These are phyloP conservation scores for Charina bottae DNA, from an alignment of 2,113 vertebrate species.

Conservation along the genomic window DNA sequence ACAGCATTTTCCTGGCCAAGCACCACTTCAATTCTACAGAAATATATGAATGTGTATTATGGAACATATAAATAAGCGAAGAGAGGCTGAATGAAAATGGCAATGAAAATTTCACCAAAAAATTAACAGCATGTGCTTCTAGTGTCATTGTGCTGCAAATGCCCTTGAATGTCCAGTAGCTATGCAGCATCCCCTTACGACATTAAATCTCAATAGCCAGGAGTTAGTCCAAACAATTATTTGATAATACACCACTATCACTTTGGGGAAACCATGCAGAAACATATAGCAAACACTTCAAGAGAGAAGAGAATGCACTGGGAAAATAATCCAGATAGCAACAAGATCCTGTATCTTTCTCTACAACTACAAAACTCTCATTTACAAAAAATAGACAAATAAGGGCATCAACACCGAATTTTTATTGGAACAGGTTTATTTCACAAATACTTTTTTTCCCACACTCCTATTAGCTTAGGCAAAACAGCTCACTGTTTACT, in stretches of 20 bases:
- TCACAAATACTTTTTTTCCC: not conserved
- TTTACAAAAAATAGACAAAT: not conserved
- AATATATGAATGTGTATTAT: not conserved
- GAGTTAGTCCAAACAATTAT: constrained; percentile 12
- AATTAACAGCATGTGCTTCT: not conserved
- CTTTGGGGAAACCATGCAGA: constrained; percentile 4
- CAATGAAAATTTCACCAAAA: not conserved
- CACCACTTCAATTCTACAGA: not conserved
- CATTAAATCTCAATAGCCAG: not conserved
- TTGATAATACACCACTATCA: not conserved
- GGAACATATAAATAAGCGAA: not conserved
- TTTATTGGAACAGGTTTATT: not conserved
- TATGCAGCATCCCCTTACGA: not conserved
- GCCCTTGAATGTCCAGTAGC: not conserved
- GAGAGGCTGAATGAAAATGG: not conserved
- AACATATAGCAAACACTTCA: not conserved
- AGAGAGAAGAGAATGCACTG: not conserved
- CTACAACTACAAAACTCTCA: not conserved
- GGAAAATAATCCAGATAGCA: not conserved
- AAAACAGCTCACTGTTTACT: not conserved
- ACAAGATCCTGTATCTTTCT: not conserved
- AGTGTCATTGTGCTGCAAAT: not conserved
- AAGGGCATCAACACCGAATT: not conserved
- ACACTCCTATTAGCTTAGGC: not conserved
- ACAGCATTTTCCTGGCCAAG: not conserved